Evolutionary conservation across 2,888 invertebrate genomes (phyloP).

Genomic region (Drosophila mercatorum): DNA sequence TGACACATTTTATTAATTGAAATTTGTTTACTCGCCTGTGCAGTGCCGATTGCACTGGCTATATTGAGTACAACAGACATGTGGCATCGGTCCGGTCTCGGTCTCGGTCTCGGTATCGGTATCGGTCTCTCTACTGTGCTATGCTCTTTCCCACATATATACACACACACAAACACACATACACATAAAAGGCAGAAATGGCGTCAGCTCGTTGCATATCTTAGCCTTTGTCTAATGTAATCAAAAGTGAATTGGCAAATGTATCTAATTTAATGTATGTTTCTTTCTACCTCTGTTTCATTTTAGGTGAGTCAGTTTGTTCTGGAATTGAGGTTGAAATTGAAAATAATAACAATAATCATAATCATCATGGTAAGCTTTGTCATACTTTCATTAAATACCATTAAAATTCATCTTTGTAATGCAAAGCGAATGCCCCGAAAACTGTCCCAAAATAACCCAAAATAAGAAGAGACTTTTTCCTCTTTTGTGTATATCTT

Average conservation of each 20-base stretch:
- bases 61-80: background rate
- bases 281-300: slow-evolving; percentile 48
- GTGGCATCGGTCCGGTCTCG: background rate
- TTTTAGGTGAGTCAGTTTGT: slow-evolving; percentile 85
- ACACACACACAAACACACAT: background rate
- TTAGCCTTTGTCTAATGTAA: slow-evolving; percentile 25
- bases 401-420: slow-evolving; percentile 81
- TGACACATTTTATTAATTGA: slow-evolving; percentile 79
- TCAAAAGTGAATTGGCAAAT: slow-evolving; percentile 13
- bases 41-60: slow-evolving; percentile 20
- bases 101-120: background rate
- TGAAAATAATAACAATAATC: slow-evolving; percentile 85
- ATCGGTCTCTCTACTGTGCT: background rate
- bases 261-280: slow-evolving; percentile 49
- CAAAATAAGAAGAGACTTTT: slow-evolving; percentile 1
- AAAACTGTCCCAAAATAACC: slow-evolving; percentile 20
- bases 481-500: slow-evolving; percentile 28
- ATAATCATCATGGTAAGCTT: slow-evolving; percentile 85
- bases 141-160: background rate
- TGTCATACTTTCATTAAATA: slow-evolving; percentile 84
- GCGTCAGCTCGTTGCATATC: slow-evolving; percentile 19
- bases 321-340: slow-evolving; percentile 85
- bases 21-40: slow-evolving; percentile 69
- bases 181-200: slow-evolving; percentile 12
- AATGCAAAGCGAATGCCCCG: slow-evolving; percentile 36